Percentiles rank a stretch among this genome's conserved stretches.
Conservation (phyloP, 2,113 vertebrate genomes). For the Campylorhamphus procurvoides region DNA sequence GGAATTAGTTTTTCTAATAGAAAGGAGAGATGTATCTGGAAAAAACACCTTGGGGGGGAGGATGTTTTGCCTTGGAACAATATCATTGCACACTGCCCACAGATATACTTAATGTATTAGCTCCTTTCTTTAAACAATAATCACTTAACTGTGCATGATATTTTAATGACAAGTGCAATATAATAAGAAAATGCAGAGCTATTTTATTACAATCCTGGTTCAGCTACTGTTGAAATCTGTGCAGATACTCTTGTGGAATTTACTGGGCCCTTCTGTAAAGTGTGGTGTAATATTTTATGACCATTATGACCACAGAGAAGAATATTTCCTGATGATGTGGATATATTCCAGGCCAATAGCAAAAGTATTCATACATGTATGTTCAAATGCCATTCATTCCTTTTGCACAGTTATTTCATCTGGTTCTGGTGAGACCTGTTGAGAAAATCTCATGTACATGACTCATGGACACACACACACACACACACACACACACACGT, state of each 20-base stretch:
- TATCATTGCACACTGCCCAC: neutral
- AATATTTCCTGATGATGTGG: neutral
- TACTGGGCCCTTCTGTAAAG: neutral
- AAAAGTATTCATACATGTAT: neutral
- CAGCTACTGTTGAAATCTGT: neutral
- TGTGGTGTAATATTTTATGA: neutral
- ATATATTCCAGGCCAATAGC: neutral
- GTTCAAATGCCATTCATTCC: neutral
- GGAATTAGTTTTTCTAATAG: neutral
- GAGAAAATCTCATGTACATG: fast-evolving
- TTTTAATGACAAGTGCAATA: neutral
- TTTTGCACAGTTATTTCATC: neutral
- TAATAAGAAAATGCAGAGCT: neutral
- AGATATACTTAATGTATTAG: neutral
- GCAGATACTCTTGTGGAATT: neutral
- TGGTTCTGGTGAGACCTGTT: neutral
- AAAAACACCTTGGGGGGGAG: neutral
- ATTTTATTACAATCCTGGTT: neutral
- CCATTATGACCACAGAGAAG: neutral
- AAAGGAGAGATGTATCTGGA: neutral
- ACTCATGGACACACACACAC: fast-evolving
- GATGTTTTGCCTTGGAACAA: neutral
- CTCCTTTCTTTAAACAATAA: neutral
- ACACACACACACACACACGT: neutral
- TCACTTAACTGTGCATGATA: neutral